Evolutionary conservation across 2,797 vertebrate genomes (phyloP), one percentile per base, ranked within the genome.

Genomic region (Coranthus polyacanthus): DNA sequence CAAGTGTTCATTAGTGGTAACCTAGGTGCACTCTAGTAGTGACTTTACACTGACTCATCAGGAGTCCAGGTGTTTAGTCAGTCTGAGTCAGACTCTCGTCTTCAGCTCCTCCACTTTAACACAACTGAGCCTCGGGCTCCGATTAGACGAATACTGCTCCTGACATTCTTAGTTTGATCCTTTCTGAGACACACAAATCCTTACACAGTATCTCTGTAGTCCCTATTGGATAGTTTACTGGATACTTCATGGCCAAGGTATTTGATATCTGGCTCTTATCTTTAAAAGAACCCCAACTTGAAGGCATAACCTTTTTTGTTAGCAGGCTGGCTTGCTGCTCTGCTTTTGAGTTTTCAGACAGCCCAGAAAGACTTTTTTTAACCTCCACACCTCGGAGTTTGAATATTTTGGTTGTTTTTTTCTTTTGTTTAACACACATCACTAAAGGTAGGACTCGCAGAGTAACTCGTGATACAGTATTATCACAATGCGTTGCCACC

Each of bases 41-140:
- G 84, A 85, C 62, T 67, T 72, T 57, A 81, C 56, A 24, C 51
- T 87, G 87, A 92, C 44, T 93, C 91, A 92, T 73, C 26, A 34
- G 15, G 44, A 83, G 62, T 81, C 89, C 91, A 94, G 92, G 86
- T 93, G 91, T 91, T 79, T 60, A 82, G 52, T 79, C 71, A 69
- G 68, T 24, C 65, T 87, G 84, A 88, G 73, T 89, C 80, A 69
- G 5, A 56, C 56, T 53, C 39, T 58, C 37, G 17, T 65, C 54
- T 32, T 51, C 59, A 39, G 70, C 73, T 81, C 64, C 72, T 69
- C 61, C 60, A 70, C 43, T 38, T 59, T 41, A 64, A 39, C 16
- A 3, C 39, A 68, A 12, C 26, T 56, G 43, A 53, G 29, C 66
- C 87, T 73, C 11, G 1, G 81, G 83, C 71, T 75, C 15, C 51